A percentile compares a stretch with the other conserved stretches of the same genome.
Evolutionary conservation across 37 sponge, comb jelly and placozoan species (phyloP).

Genomic region (Tethya wilhelma): DNA sequence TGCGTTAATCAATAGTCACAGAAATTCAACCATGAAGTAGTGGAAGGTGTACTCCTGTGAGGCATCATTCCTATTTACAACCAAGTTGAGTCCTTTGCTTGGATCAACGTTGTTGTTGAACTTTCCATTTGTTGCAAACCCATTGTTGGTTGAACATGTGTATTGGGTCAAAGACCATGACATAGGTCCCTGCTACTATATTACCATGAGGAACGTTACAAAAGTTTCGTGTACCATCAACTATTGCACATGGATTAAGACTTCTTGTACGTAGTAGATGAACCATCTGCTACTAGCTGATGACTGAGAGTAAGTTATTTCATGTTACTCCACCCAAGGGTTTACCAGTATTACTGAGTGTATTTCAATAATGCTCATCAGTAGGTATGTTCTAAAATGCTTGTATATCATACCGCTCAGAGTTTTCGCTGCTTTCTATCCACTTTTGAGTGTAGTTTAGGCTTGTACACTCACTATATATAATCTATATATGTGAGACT

Average conservation of each 20-base stretch:
- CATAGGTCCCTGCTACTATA: not conserved
- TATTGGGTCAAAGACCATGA: not conserved
- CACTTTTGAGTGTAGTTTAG: no score
- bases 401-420: no score
- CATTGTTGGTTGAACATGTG: not conserved
- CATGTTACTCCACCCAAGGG: no score
- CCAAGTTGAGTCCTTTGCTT: not conserved
- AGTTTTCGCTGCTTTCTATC: no score
- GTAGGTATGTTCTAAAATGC: no score
- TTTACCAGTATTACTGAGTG: no score
- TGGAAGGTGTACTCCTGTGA: not conserved
- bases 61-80: not conserved
- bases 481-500: no score
- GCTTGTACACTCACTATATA: no score
- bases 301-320: no score
- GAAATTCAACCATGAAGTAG: conserved; percentile 8
- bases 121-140: conserved; percentile 11
- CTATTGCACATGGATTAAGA: not conserved
- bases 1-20: not conserved
- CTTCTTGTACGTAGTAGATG: not conserved
- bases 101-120: conserved; percentile 19
- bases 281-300: not conserved
- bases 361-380: no score
- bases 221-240: not conserved
- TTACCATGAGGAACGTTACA: not conserved